Evolutionary conservation across 2,888 invertebrate species (phyloP).

Genomic region (Ophraella communa): DNA sequence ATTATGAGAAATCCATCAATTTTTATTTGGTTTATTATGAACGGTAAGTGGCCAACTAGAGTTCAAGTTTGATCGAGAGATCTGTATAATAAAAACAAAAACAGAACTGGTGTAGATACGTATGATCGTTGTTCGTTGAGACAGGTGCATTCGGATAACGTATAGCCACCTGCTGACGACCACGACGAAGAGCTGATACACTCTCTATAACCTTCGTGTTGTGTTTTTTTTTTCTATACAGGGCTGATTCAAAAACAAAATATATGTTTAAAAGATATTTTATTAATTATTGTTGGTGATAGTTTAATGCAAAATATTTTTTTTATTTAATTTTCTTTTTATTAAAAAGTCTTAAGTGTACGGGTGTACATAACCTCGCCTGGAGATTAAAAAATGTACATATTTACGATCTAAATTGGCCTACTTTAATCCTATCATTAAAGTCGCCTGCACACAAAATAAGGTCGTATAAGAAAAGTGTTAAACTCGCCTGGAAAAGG

Average conservation of each 20-base stretch:
- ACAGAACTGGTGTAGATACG: conserved; percentile 51
- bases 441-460: too few relatives aligned
- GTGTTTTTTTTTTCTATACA: conserved; percentile 6
- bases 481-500: too few relatives aligned
- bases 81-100: conserved; percentile 42
- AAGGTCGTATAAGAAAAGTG: too few relatives aligned
- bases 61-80: conserved; percentile 45
- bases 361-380: too few relatives aligned
- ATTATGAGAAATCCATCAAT: neutral
- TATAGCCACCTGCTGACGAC: conserved; percentile 41
- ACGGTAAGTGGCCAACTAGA: conserved; percentile 11
- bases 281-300: too few relatives aligned
- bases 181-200: conserved; percentile 16
- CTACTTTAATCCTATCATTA: too few relatives aligned
- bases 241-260: neutral
- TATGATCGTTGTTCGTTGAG: conserved; percentile 20
- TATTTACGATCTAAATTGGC: too few relatives aligned
- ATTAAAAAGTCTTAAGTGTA: too few relatives aligned
- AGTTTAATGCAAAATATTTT: too few relatives aligned
- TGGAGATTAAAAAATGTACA: too few relatives aligned
- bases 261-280: neutral
- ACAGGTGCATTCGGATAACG: conserved; percentile 48
- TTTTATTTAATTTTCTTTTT: too few relatives aligned
- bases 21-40: neutral
- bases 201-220: conserved; percentile 21